Evolutionary conservation across 2,113 vertebrate genomes (phyloP).

Genomic region (Percopsis transmontana): DNA sequence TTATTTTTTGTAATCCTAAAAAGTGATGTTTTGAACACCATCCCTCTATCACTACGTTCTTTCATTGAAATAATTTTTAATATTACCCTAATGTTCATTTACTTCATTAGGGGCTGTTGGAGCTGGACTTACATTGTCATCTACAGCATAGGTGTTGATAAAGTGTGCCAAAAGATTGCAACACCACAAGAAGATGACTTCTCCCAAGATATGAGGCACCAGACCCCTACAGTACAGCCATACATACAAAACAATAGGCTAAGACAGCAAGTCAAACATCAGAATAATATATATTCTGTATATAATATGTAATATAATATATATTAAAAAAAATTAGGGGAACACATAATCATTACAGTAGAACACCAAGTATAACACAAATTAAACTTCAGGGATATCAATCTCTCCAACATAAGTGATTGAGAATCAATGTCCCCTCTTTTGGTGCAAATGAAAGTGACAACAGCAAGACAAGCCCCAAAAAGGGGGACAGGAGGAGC

Average conservation of each 20-base stretch:
- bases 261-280: neutral
- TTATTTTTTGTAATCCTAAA: too few relatives aligned
- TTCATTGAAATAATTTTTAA: neutral
- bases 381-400: too few relatives aligned
- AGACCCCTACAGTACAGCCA: constrained; percentile 79
- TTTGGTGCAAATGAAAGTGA: too few relatives aligned
- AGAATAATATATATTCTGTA: neutral
- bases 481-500: too few relatives aligned
- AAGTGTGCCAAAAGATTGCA: constrained; percentile 90
- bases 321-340: too few relatives aligned
- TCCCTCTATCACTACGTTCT: neutral
- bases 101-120: neutral
- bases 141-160: constrained; percentile 89
- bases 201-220: constrained; percentile 86
- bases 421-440: too few relatives aligned
- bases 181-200: constrained; percentile 90
- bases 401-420: neutral
- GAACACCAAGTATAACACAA: too few relatives aligned
- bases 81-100: neutral
- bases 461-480: too few relatives aligned
- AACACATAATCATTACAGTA: too few relatives aligned
- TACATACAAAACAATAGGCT: constrained; percentile 1
- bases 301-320: too few relatives aligned
- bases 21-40: too few relatives aligned
- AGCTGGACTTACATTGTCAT: constrained; percentile 85